phyloP scores from a whole-genome alignment of 2,113 vertebrate genomes.

The Siniperca knerii region DNA sequence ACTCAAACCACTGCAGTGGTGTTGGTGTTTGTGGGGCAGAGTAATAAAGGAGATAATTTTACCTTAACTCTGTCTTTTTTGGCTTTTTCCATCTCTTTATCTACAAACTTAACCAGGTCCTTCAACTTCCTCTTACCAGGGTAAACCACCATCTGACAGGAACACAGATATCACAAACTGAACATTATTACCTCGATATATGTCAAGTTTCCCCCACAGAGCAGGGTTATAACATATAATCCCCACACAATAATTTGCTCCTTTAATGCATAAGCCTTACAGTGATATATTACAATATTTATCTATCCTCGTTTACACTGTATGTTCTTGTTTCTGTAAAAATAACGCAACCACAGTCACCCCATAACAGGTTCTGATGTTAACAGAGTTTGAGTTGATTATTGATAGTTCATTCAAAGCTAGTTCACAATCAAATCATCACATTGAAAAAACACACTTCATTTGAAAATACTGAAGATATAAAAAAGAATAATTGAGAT shows the following conservation, averaged over 20 bases:
- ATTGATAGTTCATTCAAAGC: background rate
- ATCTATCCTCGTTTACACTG: background rate
- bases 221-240: background rate
- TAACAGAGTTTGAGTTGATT: background rate
- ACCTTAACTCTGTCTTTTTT: conserved; percentile 81
- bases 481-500: background rate
- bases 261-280: background rate
- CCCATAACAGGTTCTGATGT: background rate
- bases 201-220: background rate
- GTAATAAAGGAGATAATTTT: background rate
- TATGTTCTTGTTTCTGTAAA: too few species aligned
- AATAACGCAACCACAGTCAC: too few species aligned
- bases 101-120: conserved; percentile 77
- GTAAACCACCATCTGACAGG: conserved; percentile 79
- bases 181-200: background rate
- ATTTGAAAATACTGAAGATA: background rate
- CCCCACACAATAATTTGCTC: background rate
- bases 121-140: conserved; percentile 74
- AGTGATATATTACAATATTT: background rate
- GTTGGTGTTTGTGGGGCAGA: background rate
- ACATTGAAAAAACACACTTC: background rate
- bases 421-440: background rate
- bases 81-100: conserved; percentile 79
- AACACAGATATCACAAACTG: conserved; percentile 15
- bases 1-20: background rate